Percentiles rank a stretch among this genome's conserved stretches.
These are phyloP conservation scores for Lepidurus apus DNA, from an alignment of 1,140 invertebrate species.

Conservation along the genomic window DNA sequence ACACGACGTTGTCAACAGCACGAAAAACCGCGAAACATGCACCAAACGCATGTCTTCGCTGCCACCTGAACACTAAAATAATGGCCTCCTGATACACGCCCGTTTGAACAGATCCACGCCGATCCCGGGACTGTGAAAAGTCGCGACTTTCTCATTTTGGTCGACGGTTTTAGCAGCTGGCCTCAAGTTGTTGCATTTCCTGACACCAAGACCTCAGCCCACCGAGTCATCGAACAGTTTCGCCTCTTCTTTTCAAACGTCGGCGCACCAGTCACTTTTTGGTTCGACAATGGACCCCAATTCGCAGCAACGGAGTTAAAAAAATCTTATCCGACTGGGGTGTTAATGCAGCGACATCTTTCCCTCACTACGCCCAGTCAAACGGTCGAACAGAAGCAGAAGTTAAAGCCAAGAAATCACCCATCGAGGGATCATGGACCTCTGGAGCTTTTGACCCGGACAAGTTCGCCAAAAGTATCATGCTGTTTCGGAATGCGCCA, in stretches of 20 bases:
- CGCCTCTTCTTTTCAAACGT: background rate
- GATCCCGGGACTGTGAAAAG: slow-evolving; percentile 38
- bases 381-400: slow-evolving; percentile 24
- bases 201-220: background rate
- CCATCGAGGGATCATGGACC: slow-evolving; percentile 34
- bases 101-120: slow-evolving; percentile 39
- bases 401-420: slow-evolving; percentile 40
- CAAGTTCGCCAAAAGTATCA: background rate
- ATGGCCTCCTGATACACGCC: slow-evolving; percentile 35
- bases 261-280: background rate
- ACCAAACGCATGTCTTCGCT: slow-evolving; percentile 33
- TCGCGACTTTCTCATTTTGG: background rate
- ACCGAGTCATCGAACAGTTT: background rate
- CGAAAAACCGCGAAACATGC: slow-evolving; percentile 36
- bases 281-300: slow-evolving; percentile 22
- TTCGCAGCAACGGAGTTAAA: slow-evolving; percentile 15
- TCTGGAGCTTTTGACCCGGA: background rate
- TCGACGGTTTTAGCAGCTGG: background rate
- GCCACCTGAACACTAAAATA: slow-evolving; percentile 34
- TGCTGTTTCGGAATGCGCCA: slow-evolving; percentile 31
- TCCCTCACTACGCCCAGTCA: slow-evolving; percentile 18
- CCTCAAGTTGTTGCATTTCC: background rate
- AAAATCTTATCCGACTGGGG: slow-evolving; percentile 4
- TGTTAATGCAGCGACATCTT: slow-evolving; percentile 8
- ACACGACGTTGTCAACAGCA: slow-evolving; percentile 37